These are phyloP conservation scores for Hylaeus volcanicus DNA, from an alignment of 1,140 invertebrate species.

Conservation along the genomic window DNA sequence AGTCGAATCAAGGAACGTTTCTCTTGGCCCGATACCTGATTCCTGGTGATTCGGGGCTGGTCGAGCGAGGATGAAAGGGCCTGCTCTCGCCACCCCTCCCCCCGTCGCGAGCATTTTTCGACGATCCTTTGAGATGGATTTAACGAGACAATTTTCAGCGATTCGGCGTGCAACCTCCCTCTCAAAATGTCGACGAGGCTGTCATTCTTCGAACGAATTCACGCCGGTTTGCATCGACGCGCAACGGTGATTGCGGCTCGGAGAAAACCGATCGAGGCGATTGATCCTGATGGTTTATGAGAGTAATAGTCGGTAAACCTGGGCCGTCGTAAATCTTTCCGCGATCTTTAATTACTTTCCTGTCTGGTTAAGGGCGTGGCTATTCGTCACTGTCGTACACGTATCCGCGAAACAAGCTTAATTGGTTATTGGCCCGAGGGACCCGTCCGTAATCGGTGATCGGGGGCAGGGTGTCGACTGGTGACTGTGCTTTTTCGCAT, in stretches of 20 bases:
- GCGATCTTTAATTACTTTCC: conserved; percentile 44
- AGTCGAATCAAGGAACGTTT: conserved; percentile 49
- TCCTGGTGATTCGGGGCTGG: conserved; percentile 6
- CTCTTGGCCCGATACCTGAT: conserved; percentile 25
- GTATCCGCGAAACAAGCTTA: conserved; percentile 15
- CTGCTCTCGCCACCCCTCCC: background rate
- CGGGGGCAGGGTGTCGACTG: background rate
- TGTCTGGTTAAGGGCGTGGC: conserved; percentile 7
- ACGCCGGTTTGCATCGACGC: background rate
- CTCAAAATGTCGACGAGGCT: too few relatives aligned
- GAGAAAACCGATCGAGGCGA: background rate
- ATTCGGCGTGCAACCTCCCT: too few relatives aligned
- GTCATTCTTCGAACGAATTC: too few relatives aligned
- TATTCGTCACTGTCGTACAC: conserved; percentile 34
- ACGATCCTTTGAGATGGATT: background rate
- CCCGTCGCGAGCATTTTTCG: background rate
- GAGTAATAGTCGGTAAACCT: background rate
- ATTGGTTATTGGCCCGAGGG: conserved; percentile 18
- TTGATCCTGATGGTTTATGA: conserved; percentile 22
- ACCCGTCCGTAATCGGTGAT: background rate
- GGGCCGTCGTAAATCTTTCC: conserved; percentile 29
- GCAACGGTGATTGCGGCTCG: too few relatives aligned
- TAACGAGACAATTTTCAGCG: background rate
- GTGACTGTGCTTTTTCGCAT: too few relatives aligned
- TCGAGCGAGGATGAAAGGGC: conserved; percentile 23